phyloP scores from a whole-genome alignment of 1,140 invertebrate species.

The Leptopilina clavipes region DNA sequence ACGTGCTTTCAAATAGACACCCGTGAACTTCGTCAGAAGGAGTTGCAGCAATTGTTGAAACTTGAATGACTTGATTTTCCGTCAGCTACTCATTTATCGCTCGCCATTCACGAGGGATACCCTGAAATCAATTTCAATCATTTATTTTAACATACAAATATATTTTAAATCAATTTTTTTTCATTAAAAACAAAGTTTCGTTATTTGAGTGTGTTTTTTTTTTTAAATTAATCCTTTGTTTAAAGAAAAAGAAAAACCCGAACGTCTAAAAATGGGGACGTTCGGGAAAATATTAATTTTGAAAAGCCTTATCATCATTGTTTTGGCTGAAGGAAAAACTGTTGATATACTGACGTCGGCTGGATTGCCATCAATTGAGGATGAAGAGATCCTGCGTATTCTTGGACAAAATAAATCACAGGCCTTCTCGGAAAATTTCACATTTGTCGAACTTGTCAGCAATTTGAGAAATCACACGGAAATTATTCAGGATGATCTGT shows the following conservation, averaged over 20 bases:
- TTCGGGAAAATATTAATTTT: constrained; percentile 44
- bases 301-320: constrained; percentile 34
- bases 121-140: no score
- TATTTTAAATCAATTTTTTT: no score
- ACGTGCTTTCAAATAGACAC: constrained; percentile 39
- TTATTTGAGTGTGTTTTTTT: neutral
- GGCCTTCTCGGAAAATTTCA: constrained; percentile 54
- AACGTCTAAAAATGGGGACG: constrained; percentile 48
- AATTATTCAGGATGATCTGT: constrained; percentile 30
- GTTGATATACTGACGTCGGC: constrained; percentile 52
- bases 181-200: neutral
- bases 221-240: no score
- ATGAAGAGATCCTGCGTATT: constrained; percentile 59
- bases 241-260: constrained; percentile 15
- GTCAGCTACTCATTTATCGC: constrained; percentile 32
- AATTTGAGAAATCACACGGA: constrained; percentile 39
- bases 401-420: constrained; percentile 57
- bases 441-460: constrained; percentile 55
- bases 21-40: constrained; percentile 38
- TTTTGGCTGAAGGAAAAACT: constrained; percentile 41
- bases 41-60: constrained; percentile 39
- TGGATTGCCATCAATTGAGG: constrained; percentile 49
- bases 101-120: neutral
- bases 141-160: no score
- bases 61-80: constrained; percentile 27